Conservation (phyloP, 2,888 invertebrate genomes). For the Epistrophe grossulariae region DNA sequence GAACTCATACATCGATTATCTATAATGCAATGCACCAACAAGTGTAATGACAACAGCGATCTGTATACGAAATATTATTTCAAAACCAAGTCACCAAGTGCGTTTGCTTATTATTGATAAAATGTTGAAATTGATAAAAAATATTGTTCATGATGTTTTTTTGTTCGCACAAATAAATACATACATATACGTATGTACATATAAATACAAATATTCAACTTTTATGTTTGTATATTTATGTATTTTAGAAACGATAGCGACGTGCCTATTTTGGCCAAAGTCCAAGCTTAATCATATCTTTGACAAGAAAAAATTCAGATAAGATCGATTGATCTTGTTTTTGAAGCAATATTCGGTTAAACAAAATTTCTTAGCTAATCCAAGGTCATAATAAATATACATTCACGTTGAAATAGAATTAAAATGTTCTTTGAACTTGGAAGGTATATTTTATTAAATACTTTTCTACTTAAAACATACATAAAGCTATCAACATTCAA, state of each 20-base stretch:
- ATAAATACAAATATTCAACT: neutral
- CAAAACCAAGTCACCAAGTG: slow-evolving; percentile 44
- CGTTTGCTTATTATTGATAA: slow-evolving; percentile 35
- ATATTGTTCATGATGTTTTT: slow-evolving; percentile 21
- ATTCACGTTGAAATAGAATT: neutral
- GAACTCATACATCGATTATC: slow-evolving; percentile 36
- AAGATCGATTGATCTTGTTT: neutral
- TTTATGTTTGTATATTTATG: neutral
- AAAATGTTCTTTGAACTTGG: slow-evolving; percentile 7
- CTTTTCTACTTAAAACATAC: neutral
- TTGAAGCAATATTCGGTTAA: neutral
- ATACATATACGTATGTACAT: slow-evolving; percentile 23
- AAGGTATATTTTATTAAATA: neutral
- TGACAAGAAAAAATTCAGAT: slow-evolving; percentile 8
- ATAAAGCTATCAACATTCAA: neutral
- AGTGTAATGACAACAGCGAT: slow-evolving; percentile 5
- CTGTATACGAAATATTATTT: slow-evolving; percentile 46
- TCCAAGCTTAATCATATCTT: slow-evolving; percentile 46
- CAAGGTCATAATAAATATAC: slow-evolving; percentile 8
- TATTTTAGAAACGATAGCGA: slow-evolving; percentile 31
- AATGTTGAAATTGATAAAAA: slow-evolving; percentile 38
- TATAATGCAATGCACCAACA: neutral
- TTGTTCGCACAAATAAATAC: slow-evolving; percentile 41
- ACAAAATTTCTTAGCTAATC: neutral
- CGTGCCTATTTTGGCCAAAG: slow-evolving; percentile 44